phyloP scores from a whole-genome alignment of 2,113 vertebrate species.

The Cyprinodon tularosa region DNA sequence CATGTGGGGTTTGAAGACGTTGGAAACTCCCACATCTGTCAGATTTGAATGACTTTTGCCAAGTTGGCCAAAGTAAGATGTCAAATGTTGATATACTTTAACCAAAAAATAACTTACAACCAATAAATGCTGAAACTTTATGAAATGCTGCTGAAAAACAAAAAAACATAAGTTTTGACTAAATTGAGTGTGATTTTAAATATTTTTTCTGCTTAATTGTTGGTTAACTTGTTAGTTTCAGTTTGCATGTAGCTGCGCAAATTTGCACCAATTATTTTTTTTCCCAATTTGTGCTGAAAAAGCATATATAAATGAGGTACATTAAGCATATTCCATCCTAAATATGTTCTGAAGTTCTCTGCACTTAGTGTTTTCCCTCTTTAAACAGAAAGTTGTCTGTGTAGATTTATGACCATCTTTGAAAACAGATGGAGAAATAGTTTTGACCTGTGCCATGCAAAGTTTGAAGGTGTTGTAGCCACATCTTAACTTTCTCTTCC shows the following conservation, averaged over 20 bases:
- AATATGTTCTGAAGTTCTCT: neutral
- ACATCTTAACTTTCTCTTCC: constrained; percentile 30
- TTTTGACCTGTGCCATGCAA: constrained; percentile 21
- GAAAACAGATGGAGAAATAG: constrained; percentile 44
- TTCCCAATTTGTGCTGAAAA: neutral
- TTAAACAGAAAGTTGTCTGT: constrained; percentile 1
- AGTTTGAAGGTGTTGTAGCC: constrained; percentile 34
- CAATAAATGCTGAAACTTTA: too few relatives aligned
- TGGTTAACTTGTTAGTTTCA: neutral
- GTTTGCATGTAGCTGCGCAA: neutral
- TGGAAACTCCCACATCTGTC: too few relatives aligned
- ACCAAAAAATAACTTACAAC: neutral
- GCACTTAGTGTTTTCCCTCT: constrained; percentile 1
- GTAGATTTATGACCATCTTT: neutral
- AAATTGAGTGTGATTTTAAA: neutral
- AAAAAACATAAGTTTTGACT: neutral
- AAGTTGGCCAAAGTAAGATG: neutral
- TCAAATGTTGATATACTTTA: neutral
- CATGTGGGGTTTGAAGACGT: too few relatives aligned
- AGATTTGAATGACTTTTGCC: too few relatives aligned
- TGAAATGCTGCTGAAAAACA: too few relatives aligned
- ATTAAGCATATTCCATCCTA: neutral
- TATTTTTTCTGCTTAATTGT: neutral
- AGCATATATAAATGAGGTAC: neutral
- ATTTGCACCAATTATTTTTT: neutral